These are phyloP conservation scores for Pseudomyrmex pallidus DNA, from an alignment of 1,140 invertebrate genomes.

Conservation along the genomic window DNA sequence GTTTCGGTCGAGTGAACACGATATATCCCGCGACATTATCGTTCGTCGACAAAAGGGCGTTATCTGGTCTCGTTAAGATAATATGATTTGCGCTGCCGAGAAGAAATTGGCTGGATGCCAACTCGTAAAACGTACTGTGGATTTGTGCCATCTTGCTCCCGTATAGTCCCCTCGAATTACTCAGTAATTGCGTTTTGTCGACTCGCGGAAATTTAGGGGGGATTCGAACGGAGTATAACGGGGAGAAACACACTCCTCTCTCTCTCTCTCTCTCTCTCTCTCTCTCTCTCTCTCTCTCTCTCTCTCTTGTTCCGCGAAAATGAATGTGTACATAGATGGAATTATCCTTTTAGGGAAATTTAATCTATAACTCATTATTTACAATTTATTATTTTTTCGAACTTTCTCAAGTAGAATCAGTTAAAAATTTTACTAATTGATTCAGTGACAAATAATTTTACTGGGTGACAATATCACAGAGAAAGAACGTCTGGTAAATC, in stretches of 20 bases:
- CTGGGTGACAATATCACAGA: too few species aligned
- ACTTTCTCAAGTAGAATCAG: too few species aligned
- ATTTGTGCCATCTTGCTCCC: constrained; percentile 42
- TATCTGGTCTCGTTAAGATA: constrained; percentile 61
- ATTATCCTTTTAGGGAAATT: too few species aligned
- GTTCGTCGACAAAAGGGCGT: constrained; percentile 42
- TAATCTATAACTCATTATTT: too few species aligned
- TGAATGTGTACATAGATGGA: background rate
- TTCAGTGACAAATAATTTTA: too few species aligned
- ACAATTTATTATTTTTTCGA: too few species aligned
- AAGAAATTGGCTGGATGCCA: constrained; percentile 42
- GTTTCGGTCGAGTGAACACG: constrained; percentile 1
- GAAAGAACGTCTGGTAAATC: too few species aligned
- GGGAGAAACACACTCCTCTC: too few species aligned
- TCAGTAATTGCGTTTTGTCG: constrained; percentile 49
- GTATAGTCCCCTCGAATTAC: constrained; percentile 40
- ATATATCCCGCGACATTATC: constrained; percentile 30
- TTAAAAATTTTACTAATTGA: too few species aligned
- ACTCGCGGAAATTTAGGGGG: constrained; percentile 28
- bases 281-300: too few species aligned
- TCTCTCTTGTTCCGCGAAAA: too few species aligned
- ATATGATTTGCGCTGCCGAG: constrained; percentile 49
- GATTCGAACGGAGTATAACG: constrained; percentile 30
- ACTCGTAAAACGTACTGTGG: constrained; percentile 39
- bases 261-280: too few species aligned